Base-by-base conservation (phyloP, 2,113 vertebrate genomes). In the Oxyura jamaicensis region DNA sequence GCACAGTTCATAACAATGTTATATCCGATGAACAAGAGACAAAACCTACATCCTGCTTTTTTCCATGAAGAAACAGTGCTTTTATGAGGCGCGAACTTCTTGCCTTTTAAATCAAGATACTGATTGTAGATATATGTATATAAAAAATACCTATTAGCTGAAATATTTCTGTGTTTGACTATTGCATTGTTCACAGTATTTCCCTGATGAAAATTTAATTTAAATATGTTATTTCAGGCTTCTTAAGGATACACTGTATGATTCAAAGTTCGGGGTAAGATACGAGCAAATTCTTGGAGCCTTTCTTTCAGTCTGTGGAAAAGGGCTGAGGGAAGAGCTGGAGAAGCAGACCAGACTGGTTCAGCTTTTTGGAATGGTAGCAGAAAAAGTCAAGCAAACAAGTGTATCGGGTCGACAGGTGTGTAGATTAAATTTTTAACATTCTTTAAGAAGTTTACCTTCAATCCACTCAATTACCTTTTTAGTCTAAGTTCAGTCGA, bases 161-260 rank as follows among this genome's bases (percentile, higher is more conserved):
- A 78, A 81, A 10, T 67, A 42, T 35, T 62, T 36, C 10, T 3
- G 6, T 59, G 6, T 69, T 33, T 55, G 74, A 44, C 20, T 66
- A 46, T 46, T 90, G 22, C 35, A 21, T 63, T 53, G 11, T 77
- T 90, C 77, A 56, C 18, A 53, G 8, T 88, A 20, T 83, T 83
- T 91, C 42, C 33, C 29, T 26, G 50, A 31, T 26, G n/a, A 92
- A 95, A 82, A 71, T 22, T 68, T 95, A 86, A 96, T 22, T 31
- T 88, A 44, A 22, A 52, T 96, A 80, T 23, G 94, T 97, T 95
- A 3, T 97, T 95, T 97, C 97, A 99, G 99, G 99, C 98, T 99
- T 95, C 98, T 99, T 81, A 99, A 99, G 93, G 99, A 99, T 82
- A 98, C 99, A 0, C 97, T 99, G n/a, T 98, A 99, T 97, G 99